A percentile compares a stretch with the other conserved stretches of the same genome.
Conservation (phyloP, 2,113 vertebrate species). For the Oreochromis aureus region DNA sequence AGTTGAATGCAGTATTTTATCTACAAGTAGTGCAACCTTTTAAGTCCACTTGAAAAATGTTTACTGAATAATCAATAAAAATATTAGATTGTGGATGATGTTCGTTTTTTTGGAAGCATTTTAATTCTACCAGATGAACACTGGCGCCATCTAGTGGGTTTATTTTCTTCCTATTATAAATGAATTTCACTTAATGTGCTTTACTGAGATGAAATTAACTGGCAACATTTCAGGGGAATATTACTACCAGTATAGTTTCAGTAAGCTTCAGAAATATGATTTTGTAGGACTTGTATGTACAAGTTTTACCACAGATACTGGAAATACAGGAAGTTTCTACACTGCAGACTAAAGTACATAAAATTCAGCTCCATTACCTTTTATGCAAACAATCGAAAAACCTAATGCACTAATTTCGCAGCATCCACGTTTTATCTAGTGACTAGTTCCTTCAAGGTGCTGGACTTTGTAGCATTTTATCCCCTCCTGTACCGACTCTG, state of each 20-base stretch:
- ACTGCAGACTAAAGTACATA: not conserved
- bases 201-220: not conserved
- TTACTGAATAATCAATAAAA: not conserved
- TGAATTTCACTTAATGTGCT: not conserved
- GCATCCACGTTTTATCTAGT: not conserved
- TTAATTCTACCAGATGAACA: not conserved
- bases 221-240: not conserved
- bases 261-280: not conserved
- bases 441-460: not conserved
- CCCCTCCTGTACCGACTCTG: not conserved
- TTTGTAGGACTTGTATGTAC: not conserved
- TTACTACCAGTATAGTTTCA: not conserved
- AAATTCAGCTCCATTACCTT: not conserved
- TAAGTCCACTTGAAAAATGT: not conserved
- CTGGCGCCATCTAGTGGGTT: slow-evolving; percentile 19
- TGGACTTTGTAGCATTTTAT: not conserved
- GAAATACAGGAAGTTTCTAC: not conserved
- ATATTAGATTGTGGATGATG: not conserved
- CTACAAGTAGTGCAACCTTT: not conserved
- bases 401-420: not conserved
- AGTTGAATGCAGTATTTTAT: slow-evolving; percentile 11
- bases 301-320: not conserved
- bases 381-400: not conserved
- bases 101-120: not conserved
- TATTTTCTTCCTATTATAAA: not conserved